These are phyloP conservation scores for Tiphia femorata DNA, from an alignment of 2,888 invertebrate genomes.

Conservation along the genomic window DNA sequence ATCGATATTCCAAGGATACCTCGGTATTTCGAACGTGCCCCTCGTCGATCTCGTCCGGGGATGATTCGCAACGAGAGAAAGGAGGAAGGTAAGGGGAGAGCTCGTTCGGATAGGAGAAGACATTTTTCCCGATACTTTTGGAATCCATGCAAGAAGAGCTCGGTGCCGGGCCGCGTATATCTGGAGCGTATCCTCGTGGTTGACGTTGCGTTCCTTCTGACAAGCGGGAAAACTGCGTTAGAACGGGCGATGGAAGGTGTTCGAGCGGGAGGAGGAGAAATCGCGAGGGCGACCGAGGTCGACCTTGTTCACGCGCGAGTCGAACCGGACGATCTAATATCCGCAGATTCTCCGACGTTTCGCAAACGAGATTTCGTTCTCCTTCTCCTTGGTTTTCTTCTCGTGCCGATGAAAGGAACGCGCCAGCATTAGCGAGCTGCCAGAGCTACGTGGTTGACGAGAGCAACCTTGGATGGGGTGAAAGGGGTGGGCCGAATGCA, in stretches of 20 bases:
- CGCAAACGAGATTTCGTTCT: constrained; percentile 2
- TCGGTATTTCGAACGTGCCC: too few relatives aligned
- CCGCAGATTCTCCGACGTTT: background rate
- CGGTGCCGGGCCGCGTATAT: too few relatives aligned
- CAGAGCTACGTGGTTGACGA: background rate
- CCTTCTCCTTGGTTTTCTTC: too few relatives aligned
- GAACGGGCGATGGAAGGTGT: too few relatives aligned
- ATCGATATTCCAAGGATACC: too few relatives aligned
- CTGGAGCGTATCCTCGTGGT: too few relatives aligned
- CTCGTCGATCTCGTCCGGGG: too few relatives aligned
- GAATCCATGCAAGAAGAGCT: too few relatives aligned
- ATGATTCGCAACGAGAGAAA: too few relatives aligned
- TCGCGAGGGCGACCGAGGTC: background rate
- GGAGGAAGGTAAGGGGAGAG: too few relatives aligned
- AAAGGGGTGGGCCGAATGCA: background rate
- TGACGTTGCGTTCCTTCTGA: constrained; percentile 9
- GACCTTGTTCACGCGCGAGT: background rate
- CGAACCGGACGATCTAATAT: background rate
- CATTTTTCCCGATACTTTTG: too few relatives aligned
- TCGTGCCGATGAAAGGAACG: background rate
- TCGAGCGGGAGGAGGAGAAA: background rate
- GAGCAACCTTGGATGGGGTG: background rate
- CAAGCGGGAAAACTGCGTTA: background rate
- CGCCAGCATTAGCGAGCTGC: background rate
- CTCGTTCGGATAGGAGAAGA: too few relatives aligned